A percentile compares a stretch with the other conserved stretches of the same genome.
Conservation (phyloP, 2,113 vertebrate species). For the Onychostoma macrolepis region DNA sequence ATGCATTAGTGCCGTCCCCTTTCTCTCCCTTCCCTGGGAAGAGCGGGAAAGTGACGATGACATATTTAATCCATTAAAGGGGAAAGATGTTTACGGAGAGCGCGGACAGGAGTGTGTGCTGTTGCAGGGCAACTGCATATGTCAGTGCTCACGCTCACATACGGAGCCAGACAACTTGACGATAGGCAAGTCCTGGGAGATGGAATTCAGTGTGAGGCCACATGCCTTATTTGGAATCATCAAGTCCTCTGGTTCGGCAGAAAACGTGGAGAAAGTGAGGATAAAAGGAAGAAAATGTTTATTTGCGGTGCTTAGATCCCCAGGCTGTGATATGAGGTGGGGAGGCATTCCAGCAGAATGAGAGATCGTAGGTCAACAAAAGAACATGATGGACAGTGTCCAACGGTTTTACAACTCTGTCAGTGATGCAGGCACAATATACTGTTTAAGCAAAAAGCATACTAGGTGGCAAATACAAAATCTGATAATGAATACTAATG, state of each 20-base stretch:
- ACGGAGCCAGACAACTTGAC: conserved; percentile 49
- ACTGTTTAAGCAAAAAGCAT: conserved; percentile 19
- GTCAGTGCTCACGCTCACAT: conserved; percentile 46
- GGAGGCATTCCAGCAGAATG: conserved; percentile 58
- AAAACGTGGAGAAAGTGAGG: conserved; percentile 51
- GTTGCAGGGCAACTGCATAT: conserved; percentile 45
- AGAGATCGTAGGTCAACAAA: conserved; percentile 57
- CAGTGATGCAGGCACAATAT: conserved; percentile 40
- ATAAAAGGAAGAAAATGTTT: conserved; percentile 60
- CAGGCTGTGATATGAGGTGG: conserved; percentile 57
- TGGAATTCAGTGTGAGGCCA: conserved; percentile 53
- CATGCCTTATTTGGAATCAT: conserved; percentile 58
- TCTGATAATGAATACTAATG: conserved; percentile 24
- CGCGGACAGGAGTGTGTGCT: conserved; percentile 29
- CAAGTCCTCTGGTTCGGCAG: conserved; percentile 40
- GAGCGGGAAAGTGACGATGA: conserved; percentile 9
- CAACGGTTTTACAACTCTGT: conserved; percentile 50
- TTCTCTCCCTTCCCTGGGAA: conserved; percentile 1
- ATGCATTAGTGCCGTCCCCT: conserved; percentile 15
- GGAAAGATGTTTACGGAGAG: conserved; percentile 39
- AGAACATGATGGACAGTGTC: conserved; percentile 52
- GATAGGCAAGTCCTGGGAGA: conserved; percentile 57
- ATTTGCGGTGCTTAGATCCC: conserved; percentile 60
- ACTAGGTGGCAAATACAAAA: conserved; percentile 22
- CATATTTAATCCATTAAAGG: conserved; percentile 45